Evolutionary conservation across 2,113 vertebrate genomes (phyloP).

Genomic region (Percina caprodes): DNA sequence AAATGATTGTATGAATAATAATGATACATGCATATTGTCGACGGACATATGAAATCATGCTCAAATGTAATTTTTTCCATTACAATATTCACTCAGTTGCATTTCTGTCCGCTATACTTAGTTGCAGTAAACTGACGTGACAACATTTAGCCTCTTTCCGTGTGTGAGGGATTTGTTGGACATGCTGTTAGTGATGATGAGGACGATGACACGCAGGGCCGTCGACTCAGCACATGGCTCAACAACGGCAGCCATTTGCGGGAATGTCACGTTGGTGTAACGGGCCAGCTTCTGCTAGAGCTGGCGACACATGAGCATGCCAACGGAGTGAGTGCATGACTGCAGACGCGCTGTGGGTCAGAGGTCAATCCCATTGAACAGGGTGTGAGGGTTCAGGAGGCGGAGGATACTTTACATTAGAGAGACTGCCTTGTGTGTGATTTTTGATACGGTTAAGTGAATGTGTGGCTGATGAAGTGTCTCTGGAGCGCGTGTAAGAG

Average conservation of each 20-base stretch:
- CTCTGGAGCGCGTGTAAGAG: background rate
- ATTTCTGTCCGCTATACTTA: background rate
- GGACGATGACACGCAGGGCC: background rate
- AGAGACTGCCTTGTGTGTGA: constrained; percentile 14
- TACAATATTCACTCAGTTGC: background rate
- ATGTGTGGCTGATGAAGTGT: background rate
- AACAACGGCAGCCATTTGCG: background rate
- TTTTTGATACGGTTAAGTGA: constrained; percentile 18
- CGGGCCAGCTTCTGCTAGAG: background rate
- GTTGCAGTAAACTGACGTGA: background rate
- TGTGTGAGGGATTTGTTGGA: background rate
- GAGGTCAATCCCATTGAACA: constrained; percentile 28
- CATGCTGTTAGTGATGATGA: background rate
- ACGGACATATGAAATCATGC: too few relatives aligned
- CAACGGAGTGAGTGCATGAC: constrained; percentile 30
- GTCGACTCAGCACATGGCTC: constrained; percentile 27
- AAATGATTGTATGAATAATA: too few relatives aligned
- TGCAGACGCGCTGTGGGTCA: constrained; percentile 35
- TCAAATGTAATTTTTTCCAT: too few relatives aligned
- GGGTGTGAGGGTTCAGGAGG: background rate
- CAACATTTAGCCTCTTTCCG: background rate
- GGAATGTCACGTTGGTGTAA: constrained; percentile 1
- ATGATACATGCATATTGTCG: too few relatives aligned
- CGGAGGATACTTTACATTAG: background rate
- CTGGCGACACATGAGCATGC: constrained; percentile 47